phyloP scores from a whole-genome alignment of 2,888 invertebrate genomes.

The Conus canariensis region DNA sequence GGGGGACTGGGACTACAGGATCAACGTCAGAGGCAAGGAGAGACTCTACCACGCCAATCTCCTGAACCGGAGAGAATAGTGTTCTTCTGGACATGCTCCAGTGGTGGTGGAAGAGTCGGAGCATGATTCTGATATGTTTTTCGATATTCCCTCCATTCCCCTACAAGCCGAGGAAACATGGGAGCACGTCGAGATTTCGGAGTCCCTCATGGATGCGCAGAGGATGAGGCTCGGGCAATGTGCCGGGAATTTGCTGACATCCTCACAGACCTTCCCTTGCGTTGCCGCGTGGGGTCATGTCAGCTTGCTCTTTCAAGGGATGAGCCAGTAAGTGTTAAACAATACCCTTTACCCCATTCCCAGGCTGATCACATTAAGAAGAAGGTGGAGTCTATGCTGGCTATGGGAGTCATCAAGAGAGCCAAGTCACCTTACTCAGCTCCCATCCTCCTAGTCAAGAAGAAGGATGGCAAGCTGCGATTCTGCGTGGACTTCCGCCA shows the following conservation, averaged over 20 bases:
- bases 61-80: background rate
- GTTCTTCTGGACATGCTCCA: background rate
- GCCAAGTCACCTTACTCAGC: background rate
- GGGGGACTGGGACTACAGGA: background rate
- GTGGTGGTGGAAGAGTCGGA: background rate
- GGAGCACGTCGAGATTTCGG: too few relatives aligned
- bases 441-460: conserved; percentile 16
- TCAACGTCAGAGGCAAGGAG: background rate
- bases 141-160: too few relatives aligned
- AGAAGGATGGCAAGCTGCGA: conserved; percentile 5
- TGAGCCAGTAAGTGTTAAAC: background rate
- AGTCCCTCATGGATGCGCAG: background rate
- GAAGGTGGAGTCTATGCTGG: background rate
- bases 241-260: background rate
- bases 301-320: background rate
- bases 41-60: conserved; percentile 25
- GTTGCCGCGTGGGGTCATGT: background rate
- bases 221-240: background rate
- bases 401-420: conserved; percentile 2
- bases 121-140: too few relatives aligned
- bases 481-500: conserved; percentile 18
- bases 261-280: background rate
- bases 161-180: too few relatives aligned
- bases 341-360: background rate
- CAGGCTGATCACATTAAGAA: too few relatives aligned